These are phyloP conservation scores for Dolichallabes microphthalmus DNA, from an alignment of 2,113 vertebrate species.

Conservation along the genomic window DNA sequence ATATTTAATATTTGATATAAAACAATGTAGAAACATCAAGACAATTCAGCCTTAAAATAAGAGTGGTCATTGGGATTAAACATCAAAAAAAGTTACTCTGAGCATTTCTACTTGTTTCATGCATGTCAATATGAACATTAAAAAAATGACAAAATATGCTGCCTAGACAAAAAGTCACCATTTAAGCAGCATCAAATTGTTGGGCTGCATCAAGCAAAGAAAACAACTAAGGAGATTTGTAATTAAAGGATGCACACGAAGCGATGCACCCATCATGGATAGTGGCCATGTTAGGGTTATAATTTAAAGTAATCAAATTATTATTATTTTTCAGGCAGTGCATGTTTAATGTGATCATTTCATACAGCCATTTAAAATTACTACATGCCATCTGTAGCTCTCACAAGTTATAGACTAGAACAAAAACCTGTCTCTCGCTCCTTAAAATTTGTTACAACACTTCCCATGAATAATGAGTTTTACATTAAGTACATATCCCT, in stretches of 20 bases:
- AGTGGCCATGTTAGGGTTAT: too few relatives aligned
- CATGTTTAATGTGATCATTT: not conserved
- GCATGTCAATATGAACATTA: not conserved
- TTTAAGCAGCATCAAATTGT: too few relatives aligned
- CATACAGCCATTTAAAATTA: not conserved
- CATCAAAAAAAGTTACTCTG: not conserved
- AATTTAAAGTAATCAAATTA: too few relatives aligned
- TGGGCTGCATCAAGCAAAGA: too few relatives aligned
- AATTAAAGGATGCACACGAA: too few relatives aligned
- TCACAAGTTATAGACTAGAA: not conserved
- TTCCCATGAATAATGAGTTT: not conserved
- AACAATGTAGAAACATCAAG: not conserved
- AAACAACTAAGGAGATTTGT: too few relatives aligned
- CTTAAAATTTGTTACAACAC: not conserved
- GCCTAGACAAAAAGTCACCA: too few relatives aligned
- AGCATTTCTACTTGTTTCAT: not conserved
- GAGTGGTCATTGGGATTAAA: not conserved
- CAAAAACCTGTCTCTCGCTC: not conserved
- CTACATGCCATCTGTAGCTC: not conserved
- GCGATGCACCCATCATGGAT: too few relatives aligned
- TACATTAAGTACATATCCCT: not conserved
- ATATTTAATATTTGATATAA: not conserved
- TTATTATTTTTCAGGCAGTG: too few relatives aligned
- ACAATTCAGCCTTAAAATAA: not conserved
- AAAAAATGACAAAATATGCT: not conserved